Conservation (phyloP, 1,140 invertebrate genomes). For the Battus philenor region DNA sequence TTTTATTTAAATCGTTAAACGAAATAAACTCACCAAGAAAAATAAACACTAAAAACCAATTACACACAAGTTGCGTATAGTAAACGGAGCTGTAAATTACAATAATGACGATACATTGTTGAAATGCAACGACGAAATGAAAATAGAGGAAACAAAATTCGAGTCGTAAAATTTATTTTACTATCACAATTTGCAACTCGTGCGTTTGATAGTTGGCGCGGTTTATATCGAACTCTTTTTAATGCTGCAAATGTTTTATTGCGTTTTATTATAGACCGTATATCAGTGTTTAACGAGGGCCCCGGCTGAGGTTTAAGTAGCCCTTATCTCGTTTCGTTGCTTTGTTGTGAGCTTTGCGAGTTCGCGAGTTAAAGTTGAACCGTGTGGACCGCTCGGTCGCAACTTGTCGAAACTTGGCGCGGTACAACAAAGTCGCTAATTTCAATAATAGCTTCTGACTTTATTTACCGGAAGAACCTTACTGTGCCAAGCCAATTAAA, state of each 20-base stretch:
- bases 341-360: constrained; percentile 45
- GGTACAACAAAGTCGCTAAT: constrained; percentile 5
- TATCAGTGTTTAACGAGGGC: constrained; percentile 68
- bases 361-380: constrained; percentile 15
- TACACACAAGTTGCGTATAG: constrained; percentile 6
- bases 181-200: constrained; percentile 53
- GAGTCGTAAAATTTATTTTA: constrained; percentile 64
- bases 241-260: constrained; percentile 74
- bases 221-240: constrained; percentile 67
- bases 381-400: background rate
- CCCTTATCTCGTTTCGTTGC: constrained; percentile 62
- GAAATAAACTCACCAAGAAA: no score
- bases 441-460: constrained; percentile 7
- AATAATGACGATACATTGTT: constrained; percentile 27
- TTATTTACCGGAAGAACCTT: background rate
- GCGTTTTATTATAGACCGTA: constrained; percentile 69
- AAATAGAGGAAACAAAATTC: constrained; percentile 50
- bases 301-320: constrained; percentile 50
- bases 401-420: constrained; percentile 2
- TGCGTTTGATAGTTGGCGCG: constrained; percentile 57
- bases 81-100: constrained; percentile 10
- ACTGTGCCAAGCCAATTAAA: no score
- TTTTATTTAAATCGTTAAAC: no score
- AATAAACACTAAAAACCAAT: background rate
- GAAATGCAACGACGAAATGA: constrained; percentile 21